These are phyloP conservation scores for Antechinus flavipes DNA, from an alignment of 2,113 vertebrate genomes.

Conservation along the genomic window DNA sequence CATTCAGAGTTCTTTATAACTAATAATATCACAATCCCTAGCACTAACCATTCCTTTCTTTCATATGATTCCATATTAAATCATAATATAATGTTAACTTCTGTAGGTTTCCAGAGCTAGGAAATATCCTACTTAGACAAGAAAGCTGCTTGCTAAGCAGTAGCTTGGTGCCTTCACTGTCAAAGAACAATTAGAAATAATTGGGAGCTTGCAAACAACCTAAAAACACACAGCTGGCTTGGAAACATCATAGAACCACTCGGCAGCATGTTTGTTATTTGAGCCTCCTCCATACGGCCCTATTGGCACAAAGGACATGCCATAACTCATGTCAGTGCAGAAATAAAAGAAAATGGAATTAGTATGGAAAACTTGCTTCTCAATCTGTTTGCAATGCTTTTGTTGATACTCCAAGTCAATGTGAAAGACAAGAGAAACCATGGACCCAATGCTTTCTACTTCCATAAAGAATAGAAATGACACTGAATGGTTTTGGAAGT, in stretches of 20 bases:
- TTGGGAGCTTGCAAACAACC: neutral
- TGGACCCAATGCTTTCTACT: neutral
- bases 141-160: neutral
- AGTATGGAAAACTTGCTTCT: neutral
- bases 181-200: slow-evolving; percentile 17
- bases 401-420: neutral
- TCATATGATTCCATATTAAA: neutral
- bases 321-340: neutral
- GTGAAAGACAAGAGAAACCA: neutral
- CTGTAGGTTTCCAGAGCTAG: neutral
- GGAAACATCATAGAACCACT: neutral
- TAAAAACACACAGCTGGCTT: neutral
- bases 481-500: neutral
- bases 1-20: neutral
- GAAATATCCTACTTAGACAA: neutral
- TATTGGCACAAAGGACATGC: neutral
- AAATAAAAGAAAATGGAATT: neutral
- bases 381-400: neutral
- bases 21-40: neutral
- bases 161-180: neutral
- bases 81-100: neutral
- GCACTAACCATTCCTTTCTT: neutral
- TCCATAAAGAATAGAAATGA: neutral
- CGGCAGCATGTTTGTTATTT: neutral
- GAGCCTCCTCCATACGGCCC: neutral